Base-by-base conservation (phyloP, 1,140 invertebrate species). In the Cherax quadricarinatus region DNA sequence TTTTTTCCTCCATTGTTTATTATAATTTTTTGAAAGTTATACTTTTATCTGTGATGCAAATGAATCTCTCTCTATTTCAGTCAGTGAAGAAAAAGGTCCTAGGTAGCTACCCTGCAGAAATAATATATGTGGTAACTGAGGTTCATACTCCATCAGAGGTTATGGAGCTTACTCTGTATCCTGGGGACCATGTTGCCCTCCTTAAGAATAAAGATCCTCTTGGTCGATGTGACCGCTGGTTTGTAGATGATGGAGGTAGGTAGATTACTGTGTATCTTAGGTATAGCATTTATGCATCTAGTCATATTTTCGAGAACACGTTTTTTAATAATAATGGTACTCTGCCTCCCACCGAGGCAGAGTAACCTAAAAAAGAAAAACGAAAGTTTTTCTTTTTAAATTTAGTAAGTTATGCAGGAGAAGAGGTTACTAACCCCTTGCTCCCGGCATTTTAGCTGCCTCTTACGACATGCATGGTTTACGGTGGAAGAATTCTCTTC, bases 201-300 rank as follows among this genome's bases (percentile, higher is more conserved):
- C 88, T 93, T 12, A 93, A 93, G 66, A 92, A 91, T 66, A 93
- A 93, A 53, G 93, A 93, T 78, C 93, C 93, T 18, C 85, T 86
- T 12, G 93, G 93, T 60, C 81, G 82, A 18, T 70, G 83, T 24
- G 86, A 87, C 48, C 86, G 93, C 12, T 93, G 89, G 90, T 93
- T 89, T 78, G 78, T 93, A 1, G 93, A 93, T 86, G 90, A 92
- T 79, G 93, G 93, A 80, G 90, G 93, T 90, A 78, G 73, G 93
- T n/a, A 41, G 30, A 41, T 41, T 41, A 41, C 30, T 41, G 30
- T 41, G 30, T 41, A 41, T 41, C 14, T 51, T 21, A 4, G 9
- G 7, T 16, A 53, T 4, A 78, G 12, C 21, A 5, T 21, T 21
- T 48, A 30, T 84, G 14, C 24, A 18, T 81, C 12, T n/a, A 62